Evolutionary conservation across 1,140 invertebrate genomes (phyloP).

Genomic region (Kradibia gibbosae): DNA sequence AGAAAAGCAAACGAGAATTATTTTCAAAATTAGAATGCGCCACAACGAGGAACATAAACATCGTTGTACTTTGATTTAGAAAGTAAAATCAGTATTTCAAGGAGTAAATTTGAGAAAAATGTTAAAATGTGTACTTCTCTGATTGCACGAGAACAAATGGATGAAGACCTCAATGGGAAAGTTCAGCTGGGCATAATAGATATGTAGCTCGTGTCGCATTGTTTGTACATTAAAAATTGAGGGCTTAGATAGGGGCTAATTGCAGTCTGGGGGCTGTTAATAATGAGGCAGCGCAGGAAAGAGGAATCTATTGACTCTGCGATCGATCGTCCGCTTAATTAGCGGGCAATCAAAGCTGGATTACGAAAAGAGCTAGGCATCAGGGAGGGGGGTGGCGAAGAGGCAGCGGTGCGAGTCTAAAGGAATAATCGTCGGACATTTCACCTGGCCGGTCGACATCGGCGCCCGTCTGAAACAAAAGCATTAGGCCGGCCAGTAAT

Average conservation of each 20-base stretch:
- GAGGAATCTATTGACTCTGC: conserved; percentile 18
- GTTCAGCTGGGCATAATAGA: too few relatives aligned
- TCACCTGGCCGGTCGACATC: conserved; percentile 59
- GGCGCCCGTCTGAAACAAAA: conserved; percentile 64
- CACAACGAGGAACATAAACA: neutral
- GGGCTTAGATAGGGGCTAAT: neutral
- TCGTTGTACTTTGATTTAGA: neutral
- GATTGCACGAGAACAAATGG: too few relatives aligned
- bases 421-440: conserved; percentile 44
- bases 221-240: too few relatives aligned
- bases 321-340: conserved; percentile 37
- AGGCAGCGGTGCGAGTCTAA: neutral
- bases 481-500: conserved; percentile 58
- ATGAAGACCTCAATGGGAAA: too few relatives aligned
- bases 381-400: neutral
- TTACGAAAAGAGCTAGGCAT: too few relatives aligned
- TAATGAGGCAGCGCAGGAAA: conserved; percentile 19
- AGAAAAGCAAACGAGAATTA: neutral
- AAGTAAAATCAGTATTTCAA: too few relatives aligned
- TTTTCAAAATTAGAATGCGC: neutral
- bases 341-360: conserved; percentile 42
- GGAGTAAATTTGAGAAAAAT: neutral
- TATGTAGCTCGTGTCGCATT: too few relatives aligned
- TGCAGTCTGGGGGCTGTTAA: neutral
- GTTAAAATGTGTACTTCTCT: too few relatives aligned